These are phyloP conservation scores for Abscondita cerata DNA, from an alignment of 2,888 invertebrate species.

Conservation along the genomic window DNA sequence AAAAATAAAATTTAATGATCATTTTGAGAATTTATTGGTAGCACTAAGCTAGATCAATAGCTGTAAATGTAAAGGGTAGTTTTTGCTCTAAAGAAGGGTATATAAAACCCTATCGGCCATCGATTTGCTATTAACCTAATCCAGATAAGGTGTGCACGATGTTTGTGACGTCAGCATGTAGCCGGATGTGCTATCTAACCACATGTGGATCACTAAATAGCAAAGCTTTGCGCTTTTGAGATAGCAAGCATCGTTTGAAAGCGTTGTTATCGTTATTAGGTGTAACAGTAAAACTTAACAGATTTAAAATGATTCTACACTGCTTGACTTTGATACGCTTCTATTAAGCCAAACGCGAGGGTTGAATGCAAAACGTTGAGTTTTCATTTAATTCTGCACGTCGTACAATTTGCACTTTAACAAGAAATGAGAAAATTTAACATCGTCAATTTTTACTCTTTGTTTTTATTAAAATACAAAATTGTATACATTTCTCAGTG, in stretches of 20 bases:
- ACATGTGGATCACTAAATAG: conserved; percentile 31
- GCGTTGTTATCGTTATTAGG: conserved; percentile 29
- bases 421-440: neutral
- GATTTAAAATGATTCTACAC: conserved; percentile 26
- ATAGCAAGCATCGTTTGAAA: conserved; percentile 26
- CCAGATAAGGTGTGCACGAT: conserved; percentile 35
- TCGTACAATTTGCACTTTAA: neutral
- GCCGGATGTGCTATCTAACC: conserved; percentile 36
- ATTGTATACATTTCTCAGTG: too few relatives aligned
- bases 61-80: conserved; percentile 31
- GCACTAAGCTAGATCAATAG: conserved; percentile 31
- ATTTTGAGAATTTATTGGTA: conserved; percentile 21
- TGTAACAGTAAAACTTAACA: conserved; percentile 26
- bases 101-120: conserved; percentile 36
- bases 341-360: conserved; percentile 17
- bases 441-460: neutral
- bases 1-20: conserved; percentile 15
- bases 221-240: conserved; percentile 28
- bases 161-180: conserved; percentile 33
- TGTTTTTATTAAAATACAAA: too few relatives aligned
- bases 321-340: conserved; percentile 21
- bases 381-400: conserved; percentile 7
- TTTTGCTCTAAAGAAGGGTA: conserved; percentile 33
- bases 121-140: conserved; percentile 39
- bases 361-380: conserved; percentile 23